Conservation (phyloP, 2,113 vertebrate species). For the Eolophus roseicapilla region DNA sequence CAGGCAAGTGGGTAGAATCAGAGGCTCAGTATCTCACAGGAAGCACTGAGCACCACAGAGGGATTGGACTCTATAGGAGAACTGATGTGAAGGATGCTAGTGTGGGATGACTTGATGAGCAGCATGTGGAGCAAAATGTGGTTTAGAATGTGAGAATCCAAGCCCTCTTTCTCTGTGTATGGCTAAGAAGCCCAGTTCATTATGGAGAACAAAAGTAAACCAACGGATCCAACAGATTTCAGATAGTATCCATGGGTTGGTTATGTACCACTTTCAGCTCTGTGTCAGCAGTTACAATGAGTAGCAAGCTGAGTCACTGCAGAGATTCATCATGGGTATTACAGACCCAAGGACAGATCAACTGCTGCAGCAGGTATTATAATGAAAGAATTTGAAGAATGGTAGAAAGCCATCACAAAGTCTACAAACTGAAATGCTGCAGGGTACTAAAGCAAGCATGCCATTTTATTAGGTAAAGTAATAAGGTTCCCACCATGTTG, state of each 20-base stretch:
- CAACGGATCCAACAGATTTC: background rate
- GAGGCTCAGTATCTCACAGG: background rate
- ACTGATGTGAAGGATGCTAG: background rate
- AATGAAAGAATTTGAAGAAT: background rate
- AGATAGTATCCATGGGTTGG: background rate
- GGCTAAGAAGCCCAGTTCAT: background rate
- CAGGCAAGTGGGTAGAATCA: background rate
- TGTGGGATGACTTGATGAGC: background rate
- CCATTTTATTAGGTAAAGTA: background rate
- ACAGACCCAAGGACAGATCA: background rate
- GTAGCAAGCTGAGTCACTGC: constrained; percentile 10
- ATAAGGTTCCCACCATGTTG: background rate
- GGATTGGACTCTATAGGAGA: background rate
- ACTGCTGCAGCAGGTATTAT: background rate
- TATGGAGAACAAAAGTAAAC: background rate
- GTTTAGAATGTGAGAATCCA: background rate
- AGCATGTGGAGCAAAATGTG: background rate
- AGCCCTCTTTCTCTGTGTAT: background rate
- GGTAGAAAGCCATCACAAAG: background rate
- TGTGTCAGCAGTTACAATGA: background rate
- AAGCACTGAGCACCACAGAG: background rate
- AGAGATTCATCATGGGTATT: background rate
- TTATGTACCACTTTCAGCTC: background rate
- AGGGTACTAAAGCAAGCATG: background rate
- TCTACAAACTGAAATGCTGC: background rate